phyloP scores from a whole-genome alignment of 2,888 invertebrate genomes.

The Agrochola lota region DNA sequence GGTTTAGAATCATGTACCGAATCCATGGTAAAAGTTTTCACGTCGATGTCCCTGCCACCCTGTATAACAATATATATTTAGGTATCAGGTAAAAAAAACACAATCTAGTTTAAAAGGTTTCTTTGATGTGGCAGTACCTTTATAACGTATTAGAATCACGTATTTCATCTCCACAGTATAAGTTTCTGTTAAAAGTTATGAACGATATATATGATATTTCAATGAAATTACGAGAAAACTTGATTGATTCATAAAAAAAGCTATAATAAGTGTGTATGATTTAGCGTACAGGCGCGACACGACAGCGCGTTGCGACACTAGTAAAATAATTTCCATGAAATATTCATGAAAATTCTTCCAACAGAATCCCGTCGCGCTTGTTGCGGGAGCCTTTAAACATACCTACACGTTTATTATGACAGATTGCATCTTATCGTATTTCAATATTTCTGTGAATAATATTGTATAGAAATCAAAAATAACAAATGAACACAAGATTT shows the following conservation, averaged over 20 bases:
- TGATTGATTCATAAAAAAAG: background rate
- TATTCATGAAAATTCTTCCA: no score
- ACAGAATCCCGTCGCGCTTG: no score
- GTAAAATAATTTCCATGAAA: no score
- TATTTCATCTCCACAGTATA: constrained; percentile 2
- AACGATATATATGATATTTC: background rate
- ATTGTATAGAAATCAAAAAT: background rate
- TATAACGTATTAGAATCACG: background rate
- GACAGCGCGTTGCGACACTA: no score
- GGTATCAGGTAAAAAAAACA: background rate
- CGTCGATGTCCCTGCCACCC: no score
- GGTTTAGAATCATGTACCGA: no score
- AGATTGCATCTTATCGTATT: background rate
- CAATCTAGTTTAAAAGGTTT: background rate
- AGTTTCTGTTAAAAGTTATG: background rate
- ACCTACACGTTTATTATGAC: background rate
- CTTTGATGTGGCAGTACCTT: background rate
- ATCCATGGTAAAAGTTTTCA: no score
- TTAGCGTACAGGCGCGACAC: no score
- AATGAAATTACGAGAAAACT: constrained; percentile 1
- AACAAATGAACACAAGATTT: no score
- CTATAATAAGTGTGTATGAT: background rate
- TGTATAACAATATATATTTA: background rate
- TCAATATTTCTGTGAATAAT: background rate
- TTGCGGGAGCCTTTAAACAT: no score